Conservation (phyloP, 2,888 invertebrate genomes). For the Thalpophila matura region DNA sequence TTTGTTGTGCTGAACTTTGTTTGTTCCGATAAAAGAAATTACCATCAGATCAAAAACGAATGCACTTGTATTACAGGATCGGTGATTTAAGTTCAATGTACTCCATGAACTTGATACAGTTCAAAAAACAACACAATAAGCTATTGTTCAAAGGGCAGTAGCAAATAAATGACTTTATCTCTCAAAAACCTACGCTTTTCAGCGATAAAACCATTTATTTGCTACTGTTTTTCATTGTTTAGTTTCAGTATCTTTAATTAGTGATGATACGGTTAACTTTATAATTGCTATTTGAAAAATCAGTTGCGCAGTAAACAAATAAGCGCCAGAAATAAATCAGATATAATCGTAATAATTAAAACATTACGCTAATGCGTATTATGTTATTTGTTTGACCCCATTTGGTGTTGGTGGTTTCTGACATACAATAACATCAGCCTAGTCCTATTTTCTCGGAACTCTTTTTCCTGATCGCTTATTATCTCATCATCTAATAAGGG, state of each 20-base stretch:
- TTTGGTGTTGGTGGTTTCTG: background rate
- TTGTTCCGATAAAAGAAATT: slow-evolving; percentile 51
- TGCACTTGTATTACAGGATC: slow-evolving; percentile 16
- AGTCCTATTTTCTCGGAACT: slow-evolving; percentile 34
- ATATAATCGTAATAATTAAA: slow-evolving; percentile 2
- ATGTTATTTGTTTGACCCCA: background rate
- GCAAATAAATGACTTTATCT: too few relatives aligned
- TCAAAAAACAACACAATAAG: background rate
- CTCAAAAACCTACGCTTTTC: too few relatives aligned
- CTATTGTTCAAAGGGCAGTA: too few relatives aligned
- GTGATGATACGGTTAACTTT: too few relatives aligned
- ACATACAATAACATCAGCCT: slow-evolving; percentile 8
- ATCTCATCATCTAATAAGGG: slow-evolving; percentile 63
- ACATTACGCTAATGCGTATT: background rate
- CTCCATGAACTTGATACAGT: background rate
- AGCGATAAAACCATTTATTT: too few relatives aligned
- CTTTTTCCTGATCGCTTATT: slow-evolving; percentile 41
- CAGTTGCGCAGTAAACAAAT: background rate
- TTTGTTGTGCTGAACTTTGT: slow-evolving; percentile 62
- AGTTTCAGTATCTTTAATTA: too few relatives aligned
- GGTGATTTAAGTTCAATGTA: slow-evolving; percentile 14
- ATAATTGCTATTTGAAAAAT: background rate
- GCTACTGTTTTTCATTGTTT: too few relatives aligned
- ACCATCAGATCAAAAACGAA: slow-evolving; percentile 34
- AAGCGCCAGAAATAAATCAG: background rate